Evolutionary conservation across 2,888 invertebrate species (phyloP), one percentile per base, ranked within the genome.

Genomic region (Allygus modestus): DNA sequence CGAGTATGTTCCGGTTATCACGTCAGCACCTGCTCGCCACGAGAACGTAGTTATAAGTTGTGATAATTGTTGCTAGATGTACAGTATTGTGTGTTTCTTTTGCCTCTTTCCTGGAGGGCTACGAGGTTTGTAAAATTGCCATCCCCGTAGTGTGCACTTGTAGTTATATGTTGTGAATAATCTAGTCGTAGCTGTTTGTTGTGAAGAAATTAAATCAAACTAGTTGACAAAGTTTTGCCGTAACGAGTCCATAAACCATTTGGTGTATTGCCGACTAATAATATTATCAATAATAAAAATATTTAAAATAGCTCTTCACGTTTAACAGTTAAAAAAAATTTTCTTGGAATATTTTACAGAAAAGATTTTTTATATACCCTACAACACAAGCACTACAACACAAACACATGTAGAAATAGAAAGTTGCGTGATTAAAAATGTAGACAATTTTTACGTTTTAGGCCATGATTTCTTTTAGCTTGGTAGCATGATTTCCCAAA

Each of bases 111-210:
- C 88, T 89, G 92, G 91, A 93, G 91, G 93, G 93, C 92, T 92
- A 92, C 90, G 92, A 93, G 93, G 93, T 93, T 93, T 91, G 93
- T 93, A 92, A 54, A 15, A 17, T 51, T 58, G 31, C 12, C 31
- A 15, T 58, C 46, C 73, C 75, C 20, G 75, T 77, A 77, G 75
- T 65, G 1, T 65, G 65, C 65, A 65, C 65, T 17, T n/a, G 7
- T 65, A 65, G 65, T 65, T 65, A 17, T 28, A 31, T 65, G 65
- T 65, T 65, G 65, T 65, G 28, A 51, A 4, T 37, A 37, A 11
- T 11, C 37, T 37, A n/a, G n/a, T n/a, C n/a, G n/a, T 37, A 37
- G 5, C 37, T 37, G 37, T 37, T 37, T 37, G 9, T n/a, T n/a
- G n/a, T n/a, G 37, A 37, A 37, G 9, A 4, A 37, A 37, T 7